Evolutionary conservation across 2,888 invertebrate species (phyloP).

Genomic region (Apodemia duryi): DNA sequence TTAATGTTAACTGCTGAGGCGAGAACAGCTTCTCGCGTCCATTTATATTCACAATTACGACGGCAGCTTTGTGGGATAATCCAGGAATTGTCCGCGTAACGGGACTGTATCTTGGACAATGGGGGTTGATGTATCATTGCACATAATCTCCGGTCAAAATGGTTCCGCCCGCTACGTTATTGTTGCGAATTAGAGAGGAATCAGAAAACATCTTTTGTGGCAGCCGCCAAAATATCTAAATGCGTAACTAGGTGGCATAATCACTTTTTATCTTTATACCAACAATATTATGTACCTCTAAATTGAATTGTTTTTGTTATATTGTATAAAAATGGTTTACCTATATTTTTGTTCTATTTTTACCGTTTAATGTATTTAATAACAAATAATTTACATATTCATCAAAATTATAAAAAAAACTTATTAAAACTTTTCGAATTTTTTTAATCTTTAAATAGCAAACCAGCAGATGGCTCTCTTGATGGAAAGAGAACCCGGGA

Average conservation of each 20-base stretch:
- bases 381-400: no score
- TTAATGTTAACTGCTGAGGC: slow-evolving; percentile 66
- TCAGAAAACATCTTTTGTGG: slow-evolving; percentile 62
- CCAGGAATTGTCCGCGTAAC: slow-evolving; percentile 65
- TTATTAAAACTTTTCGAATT: no score
- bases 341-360: no score
- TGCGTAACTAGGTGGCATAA: slow-evolving; percentile 75
- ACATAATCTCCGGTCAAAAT: slow-evolving; percentile 55
- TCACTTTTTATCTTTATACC: not conserved
- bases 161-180: slow-evolving; percentile 51
- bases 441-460: no score
- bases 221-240: slow-evolving; percentile 50
- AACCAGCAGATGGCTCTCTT: no score
- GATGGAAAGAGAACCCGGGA: no score
- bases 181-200: slow-evolving; percentile 72
- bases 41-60: slow-evolving; percentile 43
- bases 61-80: slow-evolving; percentile 71
- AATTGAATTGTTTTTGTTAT: not conserved
- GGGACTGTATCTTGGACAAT: slow-evolving; percentile 57
- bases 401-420: no score
- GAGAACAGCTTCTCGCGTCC: slow-evolving; percentile 67
- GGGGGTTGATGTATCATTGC: slow-evolving; percentile 67
- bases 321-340: no score
- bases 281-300: not conserved
- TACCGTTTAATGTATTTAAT: no score